A percentile compares a stretch with the other conserved stretches of the same genome.
Conservation (phyloP, 2,113 vertebrate genomes). For the Hypanus sabinus region DNA sequence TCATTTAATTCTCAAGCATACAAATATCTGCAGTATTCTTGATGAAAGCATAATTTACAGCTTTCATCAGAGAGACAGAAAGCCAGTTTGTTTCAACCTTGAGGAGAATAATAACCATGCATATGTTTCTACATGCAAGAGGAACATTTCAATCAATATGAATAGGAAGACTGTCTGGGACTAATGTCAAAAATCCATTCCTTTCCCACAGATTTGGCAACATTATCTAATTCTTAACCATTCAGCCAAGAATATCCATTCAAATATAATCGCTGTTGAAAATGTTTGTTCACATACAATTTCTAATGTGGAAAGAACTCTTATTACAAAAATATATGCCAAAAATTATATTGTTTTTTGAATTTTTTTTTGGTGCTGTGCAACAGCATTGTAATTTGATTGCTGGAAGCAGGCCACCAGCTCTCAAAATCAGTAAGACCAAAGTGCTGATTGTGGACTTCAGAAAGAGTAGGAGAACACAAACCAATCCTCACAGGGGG, state of each 20-base stretch:
- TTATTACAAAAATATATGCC: neutral
- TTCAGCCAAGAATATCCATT: neutral
- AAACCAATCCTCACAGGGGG: no score
- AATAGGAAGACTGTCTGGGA: neutral
- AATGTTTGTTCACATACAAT: neutral
- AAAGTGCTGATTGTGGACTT: no score
- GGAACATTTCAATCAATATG: neutral
- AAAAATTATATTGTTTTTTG: neutral
- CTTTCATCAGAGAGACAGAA: neutral
- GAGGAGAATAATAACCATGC: neutral
- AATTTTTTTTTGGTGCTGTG: no score
- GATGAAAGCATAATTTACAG: neutral
- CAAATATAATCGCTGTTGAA: neutral
- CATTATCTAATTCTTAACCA: neutral
- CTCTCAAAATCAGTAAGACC: no score
- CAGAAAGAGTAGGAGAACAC: no score
- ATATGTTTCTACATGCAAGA: neutral
- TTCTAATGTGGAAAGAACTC: neutral
- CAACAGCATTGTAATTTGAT: no score
- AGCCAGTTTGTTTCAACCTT: neutral
- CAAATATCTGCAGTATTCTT: neutral
- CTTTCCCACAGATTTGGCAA: neutral
- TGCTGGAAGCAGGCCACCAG: no score
- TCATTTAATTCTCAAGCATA: neutral
- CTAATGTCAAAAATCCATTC: neutral